Evolutionary conservation across 2,888 invertebrate genomes (phyloP).

Genomic region (Cerastis rubricosa): DNA sequence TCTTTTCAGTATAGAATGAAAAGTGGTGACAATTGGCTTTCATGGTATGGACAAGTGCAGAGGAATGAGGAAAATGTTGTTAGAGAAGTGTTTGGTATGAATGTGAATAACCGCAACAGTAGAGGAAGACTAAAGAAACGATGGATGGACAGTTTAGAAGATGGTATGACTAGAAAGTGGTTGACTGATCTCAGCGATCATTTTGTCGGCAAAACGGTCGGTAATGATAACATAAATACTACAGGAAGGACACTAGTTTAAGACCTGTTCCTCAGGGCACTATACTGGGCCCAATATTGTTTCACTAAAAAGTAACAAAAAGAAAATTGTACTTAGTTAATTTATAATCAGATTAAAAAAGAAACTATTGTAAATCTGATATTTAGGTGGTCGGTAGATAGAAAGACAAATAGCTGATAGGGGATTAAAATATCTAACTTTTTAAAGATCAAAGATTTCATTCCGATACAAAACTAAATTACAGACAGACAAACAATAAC

Average conservation of each 20-base stretch:
- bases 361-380: too few relatives aligned
- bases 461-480: slow-evolving; percentile 1
- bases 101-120: neutral
- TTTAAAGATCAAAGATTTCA: slow-evolving; percentile 9
- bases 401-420: neutral
- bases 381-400: neutral
- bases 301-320: too few relatives aligned
- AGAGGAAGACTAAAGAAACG: neutral
- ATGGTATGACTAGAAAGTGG: neutral
- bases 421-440: neutral
- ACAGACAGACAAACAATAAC: slow-evolving; percentile 34
- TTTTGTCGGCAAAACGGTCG: too few relatives aligned
- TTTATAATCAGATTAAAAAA: neutral
- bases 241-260: neutral
- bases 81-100: neutral
- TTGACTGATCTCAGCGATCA: neutral
- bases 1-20: neutral
- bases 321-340: too few relatives aligned
- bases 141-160: neutral
- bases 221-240: neutral
- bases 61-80: neutral
- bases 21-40: neutral
- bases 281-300: slow-evolving; percentile 1
- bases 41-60: neutral
- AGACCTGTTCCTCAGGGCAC: neutral